Percentiles rank a stretch among this genome's conserved stretches.
phyloP scores from a whole-genome alignment of 2,888 invertebrate genomes.

The Polylopha cassiicola region DNA sequence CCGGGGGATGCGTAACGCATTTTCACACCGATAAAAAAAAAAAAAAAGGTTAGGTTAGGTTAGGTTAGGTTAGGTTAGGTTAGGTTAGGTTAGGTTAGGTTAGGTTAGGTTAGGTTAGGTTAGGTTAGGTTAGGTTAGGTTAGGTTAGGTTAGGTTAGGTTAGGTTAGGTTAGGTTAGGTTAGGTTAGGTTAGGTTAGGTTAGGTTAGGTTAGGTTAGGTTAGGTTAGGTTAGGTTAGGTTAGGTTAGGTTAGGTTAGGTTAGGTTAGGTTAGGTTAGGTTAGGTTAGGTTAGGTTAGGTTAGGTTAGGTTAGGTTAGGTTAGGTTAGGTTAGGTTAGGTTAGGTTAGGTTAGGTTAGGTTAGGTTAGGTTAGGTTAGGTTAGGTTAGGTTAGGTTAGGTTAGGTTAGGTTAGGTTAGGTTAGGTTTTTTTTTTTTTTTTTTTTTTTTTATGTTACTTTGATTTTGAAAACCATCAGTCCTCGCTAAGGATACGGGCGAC shows the following conservation, averaged over 20 bases:
- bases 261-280: no score
- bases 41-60: conserved; percentile 8
- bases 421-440: no score
- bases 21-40: no score
- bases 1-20: no score
- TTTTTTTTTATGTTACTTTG: no score
- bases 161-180: conserved; percentile 20
- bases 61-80: conserved; percentile 15
- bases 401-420: conserved; percentile 27
- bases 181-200: conserved; percentile 26
- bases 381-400: conserved; percentile 27
- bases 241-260: no score
- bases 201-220: conserved; percentile 23
- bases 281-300: conserved; percentile 16
- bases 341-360: conserved; percentile 27
- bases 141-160: background rate
- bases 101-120: conserved; percentile 17
- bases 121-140: conserved; percentile 11
- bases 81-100: conserved; percentile 18
- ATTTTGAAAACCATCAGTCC: no score
- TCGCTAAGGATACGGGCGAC: no score
- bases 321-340: conserved; percentile 27
- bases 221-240: conserved; percentile 15
- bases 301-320: conserved; percentile 25
- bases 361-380: conserved; percentile 27